Conservation (phyloP, 2,797 vertebrate species). For the Muraenolepis orangiensis region DNA sequence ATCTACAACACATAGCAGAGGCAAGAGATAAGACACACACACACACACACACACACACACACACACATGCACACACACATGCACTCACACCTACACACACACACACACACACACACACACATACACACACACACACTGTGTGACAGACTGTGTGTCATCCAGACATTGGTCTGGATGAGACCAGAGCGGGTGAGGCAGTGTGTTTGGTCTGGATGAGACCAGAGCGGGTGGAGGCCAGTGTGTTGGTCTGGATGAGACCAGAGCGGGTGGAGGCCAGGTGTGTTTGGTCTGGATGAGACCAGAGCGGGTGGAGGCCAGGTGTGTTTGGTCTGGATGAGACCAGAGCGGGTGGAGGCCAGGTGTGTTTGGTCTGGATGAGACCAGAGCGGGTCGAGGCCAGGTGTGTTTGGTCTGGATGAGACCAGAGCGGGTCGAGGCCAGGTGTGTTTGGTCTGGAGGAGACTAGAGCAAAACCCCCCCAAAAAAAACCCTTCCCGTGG, state of each 20-base stretch:
- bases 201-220: too few relatives aligned
- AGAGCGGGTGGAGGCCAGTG: neutral
- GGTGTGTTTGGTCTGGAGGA: neutral
- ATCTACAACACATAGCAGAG: constrained; percentile 84
- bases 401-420: too few relatives aligned
- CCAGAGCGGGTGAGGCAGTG: neutral
- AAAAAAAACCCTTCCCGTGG: neutral
- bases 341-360: too few relatives aligned
- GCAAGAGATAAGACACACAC: constrained; percentile 57
- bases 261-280: too few relatives aligned
- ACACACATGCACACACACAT: constrained; percentile 46
- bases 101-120: constrained; percentile 42
- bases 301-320: neutral
- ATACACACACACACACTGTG: constrained; percentile 53
- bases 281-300: too few relatives aligned
- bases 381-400: too few relatives aligned
- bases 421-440: too few relatives aligned
- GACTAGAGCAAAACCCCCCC: neutral
- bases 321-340: neutral
- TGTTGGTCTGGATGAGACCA: neutral
- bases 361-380: too few relatives aligned
- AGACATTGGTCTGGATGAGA: neutral
- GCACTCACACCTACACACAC: constrained; percentile 49
- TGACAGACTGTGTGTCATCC: constrained; percentile 31
- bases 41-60: constrained; percentile 60